phyloP scores from a whole-genome alignment of 2,797 vertebrate species.

The Epinephelus coioides region DNA sequence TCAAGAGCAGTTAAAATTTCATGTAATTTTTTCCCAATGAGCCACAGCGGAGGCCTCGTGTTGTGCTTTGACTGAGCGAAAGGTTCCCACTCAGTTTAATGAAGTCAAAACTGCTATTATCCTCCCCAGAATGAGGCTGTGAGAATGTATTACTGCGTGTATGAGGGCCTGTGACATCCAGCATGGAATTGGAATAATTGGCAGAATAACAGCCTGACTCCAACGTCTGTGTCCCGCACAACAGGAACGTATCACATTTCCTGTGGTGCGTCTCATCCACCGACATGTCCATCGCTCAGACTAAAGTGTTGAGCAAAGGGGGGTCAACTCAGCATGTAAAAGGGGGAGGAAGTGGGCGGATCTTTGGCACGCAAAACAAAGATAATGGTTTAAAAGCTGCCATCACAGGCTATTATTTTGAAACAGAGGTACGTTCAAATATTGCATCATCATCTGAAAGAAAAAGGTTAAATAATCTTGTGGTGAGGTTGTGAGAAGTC shows the following conservation, averaged over 20 bases:
- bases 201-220: constrained; percentile 69
- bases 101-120: constrained; percentile 72
- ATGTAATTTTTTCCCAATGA: constrained; percentile 44
- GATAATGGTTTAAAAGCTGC: constrained; percentile 10
- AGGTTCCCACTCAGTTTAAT: constrained; percentile 55
- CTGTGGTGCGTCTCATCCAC: constrained; percentile 90
- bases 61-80: constrained; percentile 41
- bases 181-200: constrained; percentile 70
- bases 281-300: constrained; percentile 88
- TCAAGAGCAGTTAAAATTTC: constrained; percentile 39
- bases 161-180: constrained; percentile 48
- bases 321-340: constrained; percentile 18
- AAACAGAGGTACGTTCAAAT: constrained; percentile 1
- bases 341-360: constrained; percentile 1
- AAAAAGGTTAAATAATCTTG: neutral
- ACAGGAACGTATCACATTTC: constrained; percentile 91
- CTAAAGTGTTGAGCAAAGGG: constrained; percentile 25
- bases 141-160: constrained; percentile 36
- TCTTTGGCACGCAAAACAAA: constrained; percentile 11
- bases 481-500: neutral
- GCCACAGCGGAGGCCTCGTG: constrained; percentile 23
- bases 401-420: constrained; percentile 9
- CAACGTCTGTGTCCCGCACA: constrained; percentile 88
- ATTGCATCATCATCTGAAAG: neutral
- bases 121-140: constrained; percentile 43